A percentile compares a stretch with the other conserved stretches of the same genome.
Evolutionary conservation across 2,797 vertebrate genomes (phyloP).

Genomic region (Balearica regulorum): DNA sequence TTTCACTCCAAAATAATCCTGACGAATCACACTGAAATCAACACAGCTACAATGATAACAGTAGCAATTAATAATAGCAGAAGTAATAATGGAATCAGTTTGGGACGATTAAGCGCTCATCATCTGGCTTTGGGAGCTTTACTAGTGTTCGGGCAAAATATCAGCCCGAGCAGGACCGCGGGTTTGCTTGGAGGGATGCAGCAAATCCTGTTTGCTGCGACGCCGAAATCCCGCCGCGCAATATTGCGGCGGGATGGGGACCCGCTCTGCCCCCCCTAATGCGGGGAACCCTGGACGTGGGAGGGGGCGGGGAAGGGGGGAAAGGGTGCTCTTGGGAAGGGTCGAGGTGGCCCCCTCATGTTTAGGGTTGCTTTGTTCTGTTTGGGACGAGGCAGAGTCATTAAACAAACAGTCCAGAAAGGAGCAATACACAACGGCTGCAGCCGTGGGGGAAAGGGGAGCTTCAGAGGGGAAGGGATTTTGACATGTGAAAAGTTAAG

Average conservation of each 20-base stretch:
- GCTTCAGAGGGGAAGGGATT: constrained; percentile 57
- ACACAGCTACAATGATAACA: not conserved
- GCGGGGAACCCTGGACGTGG: not conserved
- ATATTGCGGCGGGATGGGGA: not conserved
- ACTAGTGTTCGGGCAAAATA: not conserved
- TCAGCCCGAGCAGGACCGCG: not conserved
- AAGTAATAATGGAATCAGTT: not conserved
- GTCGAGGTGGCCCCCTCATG: not conserved
- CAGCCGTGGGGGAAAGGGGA: not conserved
- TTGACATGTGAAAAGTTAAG: constrained; percentile 85
- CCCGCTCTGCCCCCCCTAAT: not conserved
- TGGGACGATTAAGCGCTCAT: not conserved
- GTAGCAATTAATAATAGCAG: not conserved
- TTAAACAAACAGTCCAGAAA: constrained; percentile 7
- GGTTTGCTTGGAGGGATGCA: not conserved
- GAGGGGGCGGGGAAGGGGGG: not conserved
- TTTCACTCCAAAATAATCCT: not conserved
- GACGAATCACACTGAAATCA: not conserved
- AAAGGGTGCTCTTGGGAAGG: not conserved
- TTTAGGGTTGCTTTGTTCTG: constrained; percentile 4
- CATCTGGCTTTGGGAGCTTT: not conserved
- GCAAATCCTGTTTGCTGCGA: not conserved
- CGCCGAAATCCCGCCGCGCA: not conserved
- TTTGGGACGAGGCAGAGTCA: not conserved
- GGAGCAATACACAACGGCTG: not conserved